Evolutionary conservation across 2,113 vertebrate genomes (phyloP).

Genomic region (Rhadina sibilatrix): DNA sequence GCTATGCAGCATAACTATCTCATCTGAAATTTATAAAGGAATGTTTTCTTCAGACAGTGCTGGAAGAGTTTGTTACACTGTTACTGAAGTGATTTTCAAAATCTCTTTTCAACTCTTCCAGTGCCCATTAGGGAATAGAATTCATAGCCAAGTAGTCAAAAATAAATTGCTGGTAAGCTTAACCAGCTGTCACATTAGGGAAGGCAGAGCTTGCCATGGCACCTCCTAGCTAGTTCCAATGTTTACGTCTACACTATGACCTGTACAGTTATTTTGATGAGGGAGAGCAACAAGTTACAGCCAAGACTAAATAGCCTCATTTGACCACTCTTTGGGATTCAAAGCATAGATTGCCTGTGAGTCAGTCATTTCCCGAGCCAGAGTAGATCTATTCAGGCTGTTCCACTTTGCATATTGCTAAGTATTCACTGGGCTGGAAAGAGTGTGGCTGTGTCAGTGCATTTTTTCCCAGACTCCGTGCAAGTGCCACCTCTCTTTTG

Average conservation of each 20-base stretch:
- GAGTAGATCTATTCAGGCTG: neutral
- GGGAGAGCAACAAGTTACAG: neutral
- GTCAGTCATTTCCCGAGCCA: neutral
- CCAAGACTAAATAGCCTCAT: neutral
- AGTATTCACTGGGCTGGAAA: neutral
- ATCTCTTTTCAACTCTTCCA: neutral
- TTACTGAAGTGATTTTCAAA: neutral
- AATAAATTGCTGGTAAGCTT: neutral
- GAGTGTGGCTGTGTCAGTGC: neutral
- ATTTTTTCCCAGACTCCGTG: neutral
- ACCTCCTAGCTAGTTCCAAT: neutral
- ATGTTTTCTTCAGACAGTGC: neutral
- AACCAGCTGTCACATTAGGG: neutral
- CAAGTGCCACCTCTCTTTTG: neutral
- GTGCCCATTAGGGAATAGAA: neutral
- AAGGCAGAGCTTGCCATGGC: neutral
- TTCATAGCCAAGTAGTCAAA: neutral
- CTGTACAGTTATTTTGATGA: neutral
- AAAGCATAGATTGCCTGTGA: neutral
- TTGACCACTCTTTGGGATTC: neutral
- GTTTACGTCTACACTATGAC: neutral
- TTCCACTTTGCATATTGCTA: neutral
- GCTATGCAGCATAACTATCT: neutral
- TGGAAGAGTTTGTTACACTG: neutral
- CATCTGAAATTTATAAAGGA: neutral